Evolutionary conservation across 2,888 invertebrate species (phyloP).

Genomic region (Aporophyla nigra): DNA sequence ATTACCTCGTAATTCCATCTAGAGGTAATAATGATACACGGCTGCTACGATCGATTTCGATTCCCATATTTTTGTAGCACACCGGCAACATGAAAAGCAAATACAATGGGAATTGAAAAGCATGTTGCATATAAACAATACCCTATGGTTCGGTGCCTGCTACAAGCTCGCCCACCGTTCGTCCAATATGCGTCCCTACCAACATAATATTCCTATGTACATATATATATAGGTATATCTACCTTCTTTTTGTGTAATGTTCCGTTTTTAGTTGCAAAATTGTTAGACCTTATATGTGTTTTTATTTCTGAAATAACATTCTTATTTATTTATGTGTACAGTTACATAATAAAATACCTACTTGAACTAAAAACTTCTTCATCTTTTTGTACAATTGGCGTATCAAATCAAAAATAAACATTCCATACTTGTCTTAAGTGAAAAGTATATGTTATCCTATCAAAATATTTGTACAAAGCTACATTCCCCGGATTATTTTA

Average conservation of each 20-base stretch:
- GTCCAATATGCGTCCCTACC: slow-evolving; percentile 24
- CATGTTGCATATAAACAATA: slow-evolving; percentile 67
- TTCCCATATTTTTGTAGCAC: slow-evolving; percentile 68
- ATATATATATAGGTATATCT: background rate
- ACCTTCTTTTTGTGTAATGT: background rate
- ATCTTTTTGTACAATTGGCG: slow-evolving; percentile 2
- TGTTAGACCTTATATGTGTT: background rate
- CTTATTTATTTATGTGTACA: background rate
- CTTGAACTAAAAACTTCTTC: background rate
- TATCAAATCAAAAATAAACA: slow-evolving; percentile 17
- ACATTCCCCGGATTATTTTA: slow-evolving; percentile 23
- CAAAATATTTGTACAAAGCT: slow-evolving; percentile 24
- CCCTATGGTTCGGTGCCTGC: slow-evolving; percentile 36
- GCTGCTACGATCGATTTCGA: slow-evolving; percentile 49
- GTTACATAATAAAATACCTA: background rate
- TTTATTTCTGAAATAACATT: background rate
- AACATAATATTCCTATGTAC: background rate
- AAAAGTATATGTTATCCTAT: slow-evolving; percentile 11
- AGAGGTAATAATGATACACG: slow-evolving; percentile 21
- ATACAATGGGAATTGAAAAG: slow-evolving; percentile 65
- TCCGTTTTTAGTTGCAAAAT: background rate
- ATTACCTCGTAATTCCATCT: slow-evolving; percentile 40
- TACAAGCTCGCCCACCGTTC: slow-evolving; percentile 37
- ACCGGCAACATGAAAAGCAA: slow-evolving; percentile 68
- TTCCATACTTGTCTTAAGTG: slow-evolving; percentile 7